phyloP scores from a whole-genome alignment of 2,113 vertebrate genomes.

The Hypanus sabinus region DNA sequence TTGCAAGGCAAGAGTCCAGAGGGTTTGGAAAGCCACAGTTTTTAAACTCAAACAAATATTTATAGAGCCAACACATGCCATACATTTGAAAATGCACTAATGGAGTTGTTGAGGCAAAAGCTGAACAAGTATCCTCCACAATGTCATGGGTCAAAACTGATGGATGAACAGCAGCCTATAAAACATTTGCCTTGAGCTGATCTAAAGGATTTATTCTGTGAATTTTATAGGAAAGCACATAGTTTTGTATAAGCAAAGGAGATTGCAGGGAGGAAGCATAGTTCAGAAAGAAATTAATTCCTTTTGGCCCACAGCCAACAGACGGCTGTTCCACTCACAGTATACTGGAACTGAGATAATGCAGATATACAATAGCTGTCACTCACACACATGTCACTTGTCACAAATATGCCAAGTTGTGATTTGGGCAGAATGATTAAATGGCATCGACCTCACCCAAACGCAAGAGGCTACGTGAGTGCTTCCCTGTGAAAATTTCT shows the following conservation, averaged over 20 bases:
- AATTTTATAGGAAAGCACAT: background rate
- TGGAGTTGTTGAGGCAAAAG: background rate
- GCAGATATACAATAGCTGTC: no score
- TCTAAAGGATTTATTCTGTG: background rate
- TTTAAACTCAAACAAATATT: background rate
- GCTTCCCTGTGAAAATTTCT: no score
- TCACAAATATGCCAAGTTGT: no score
- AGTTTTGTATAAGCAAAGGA: background rate
- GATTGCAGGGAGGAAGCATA: background rate
- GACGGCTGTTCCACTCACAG: background rate
- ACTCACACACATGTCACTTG: no score
- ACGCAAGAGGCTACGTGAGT: no score
- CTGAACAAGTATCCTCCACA: background rate
- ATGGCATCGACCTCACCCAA: no score
- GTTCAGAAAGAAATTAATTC: background rate
- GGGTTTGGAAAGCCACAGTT: background rate
- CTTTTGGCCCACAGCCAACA: background rate
- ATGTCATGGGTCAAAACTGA: background rate
- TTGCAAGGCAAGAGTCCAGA: background rate
- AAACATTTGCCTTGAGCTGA: background rate
- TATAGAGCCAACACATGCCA: background rate
- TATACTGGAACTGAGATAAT: background rate
- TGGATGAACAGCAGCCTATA: background rate
- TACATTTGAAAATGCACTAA: background rate
- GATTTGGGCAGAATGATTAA: no score